Base-by-base conservation (phyloP, 2,797 vertebrate species). In the Phataginus tricuspis region DNA sequence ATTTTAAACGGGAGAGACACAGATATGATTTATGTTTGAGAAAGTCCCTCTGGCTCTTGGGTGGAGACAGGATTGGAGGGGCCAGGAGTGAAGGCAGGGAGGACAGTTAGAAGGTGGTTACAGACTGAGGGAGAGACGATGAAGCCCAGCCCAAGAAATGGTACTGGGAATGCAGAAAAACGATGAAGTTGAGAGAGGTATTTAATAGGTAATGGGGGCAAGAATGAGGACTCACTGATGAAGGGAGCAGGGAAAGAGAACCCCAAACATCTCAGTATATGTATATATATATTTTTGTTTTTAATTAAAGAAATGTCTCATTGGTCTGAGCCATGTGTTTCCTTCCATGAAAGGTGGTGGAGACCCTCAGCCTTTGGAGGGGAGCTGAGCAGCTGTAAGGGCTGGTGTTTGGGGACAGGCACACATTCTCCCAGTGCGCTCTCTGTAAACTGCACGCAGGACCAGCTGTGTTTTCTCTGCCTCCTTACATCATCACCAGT, bases 381-480 rank as follows among this genome's bases (percentile, higher is more conserved):
- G 64, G 31, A 11, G 29, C 79, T 31, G 90, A 91, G 95, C 96
- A 95, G 92, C 97, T 96, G 96, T 57, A 18, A 42, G 74, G 69
- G 78, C 94, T 51, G 86, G 87, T 14, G 90, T 87, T 59, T 86
- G 94, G 95, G 96, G 94, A 95, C 86, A 71, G 96, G 77, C 72
- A 25, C 79, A 18, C 45, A 9, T 63, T 96, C 92, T 77, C 55
- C 88, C 92, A 75, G 82, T 14, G 75, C 88, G 63, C 93, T 89
- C 86, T 85, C 79, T 74, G 83, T 86, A 90, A 93, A 95, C 27
- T 19, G 93, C 83, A 6, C 0, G 42, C 95, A n/a, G 77, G 83
- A 45, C 95, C 96, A 97, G 97, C 97, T 98, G 98, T 98, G 97
- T 97, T 98, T 97, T 96, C 92, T 96, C 96, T 97, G 91, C 69